Base-by-base conservation (phyloP, 1,140 invertebrate species). In the Notospermus geniculatus region DNA sequence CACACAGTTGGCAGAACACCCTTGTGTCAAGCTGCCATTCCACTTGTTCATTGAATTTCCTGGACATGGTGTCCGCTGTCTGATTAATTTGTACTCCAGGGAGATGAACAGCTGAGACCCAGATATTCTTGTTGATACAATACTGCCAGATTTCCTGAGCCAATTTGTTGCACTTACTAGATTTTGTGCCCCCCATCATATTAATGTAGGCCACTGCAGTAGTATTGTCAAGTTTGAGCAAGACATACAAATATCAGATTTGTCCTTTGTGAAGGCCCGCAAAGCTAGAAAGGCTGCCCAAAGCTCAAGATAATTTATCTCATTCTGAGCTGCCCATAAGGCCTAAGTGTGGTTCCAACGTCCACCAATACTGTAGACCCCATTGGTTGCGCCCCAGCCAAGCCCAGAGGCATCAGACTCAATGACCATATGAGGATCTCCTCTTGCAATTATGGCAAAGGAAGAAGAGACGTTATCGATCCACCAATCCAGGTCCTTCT, bases 371-470 rank as follows among this genome's bases (percentile, higher is more conserved):
- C n/a, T n/a, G n/a, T n/a, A n/a, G n/a, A n/a, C n/a, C n/a, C n/a
- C n/a, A n/a, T n/a, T n/a, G n/a, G n/a, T n/a, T n/a, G n/a, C 53
- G n/a, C 60, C 60, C 60, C 60, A 62, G 5, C 60, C 60, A 19
- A 17, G 17, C 11, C 22, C n/a, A 7, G 52, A 55, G 9, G 52
- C 53, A 41, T 61, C 53, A 46, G 54, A 55, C 19, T 60, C 23
- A 52, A 29, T 28, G 61, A 50, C 22, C 57, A 30, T 17, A 2
- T 32, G 19, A n/a, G 62, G 57, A 4, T 59, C 17, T 25, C 23
- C 13, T n/a, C 2, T 11, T 9, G 2, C 27, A 15, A 55, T 36
- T 22, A 17, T 1, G 19, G 19, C 60, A n/a, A 19, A 22, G n/a
- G 2, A 11, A 11, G n/a, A 39, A 17, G 54, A 1, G 13, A 59